A percentile compares a stretch with the other conserved stretches of the same genome.
Conservation (phyloP, 1,140 invertebrate genomes). For the Teleopsis dalmanni region DNA sequence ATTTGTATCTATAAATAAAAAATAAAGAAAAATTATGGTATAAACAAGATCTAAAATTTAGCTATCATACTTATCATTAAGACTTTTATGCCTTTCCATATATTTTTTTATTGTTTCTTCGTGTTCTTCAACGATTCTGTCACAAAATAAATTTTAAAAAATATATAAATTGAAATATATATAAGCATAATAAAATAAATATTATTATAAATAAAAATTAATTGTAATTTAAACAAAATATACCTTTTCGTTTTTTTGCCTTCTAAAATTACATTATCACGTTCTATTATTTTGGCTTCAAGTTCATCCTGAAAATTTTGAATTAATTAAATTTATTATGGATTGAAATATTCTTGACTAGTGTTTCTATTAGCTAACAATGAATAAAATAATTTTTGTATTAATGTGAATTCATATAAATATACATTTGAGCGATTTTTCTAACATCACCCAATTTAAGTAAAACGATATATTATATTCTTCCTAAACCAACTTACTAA, state of each 20-base stretch:
- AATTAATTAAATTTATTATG: conserved; percentile 2
- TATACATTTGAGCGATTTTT: no score
- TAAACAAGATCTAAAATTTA: background rate
- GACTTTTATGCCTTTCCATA: conserved; percentile 15
- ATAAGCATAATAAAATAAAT: background rate
- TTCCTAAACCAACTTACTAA: conserved; percentile 9
- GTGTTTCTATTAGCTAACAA: no score
- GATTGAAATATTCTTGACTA: background rate
- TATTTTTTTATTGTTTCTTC: conserved; percentile 22
- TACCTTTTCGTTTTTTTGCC: conserved; percentile 5
- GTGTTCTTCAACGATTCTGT: conserved; percentile 14
- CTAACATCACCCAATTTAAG: no score
- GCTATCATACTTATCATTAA: conserved; percentile 17
- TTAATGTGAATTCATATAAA: background rate
- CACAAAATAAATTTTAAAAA: no score
- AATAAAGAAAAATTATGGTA: background rate
- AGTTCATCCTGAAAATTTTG: conserved; percentile 17
- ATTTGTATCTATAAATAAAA: conserved; percentile 18
- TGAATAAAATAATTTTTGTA: no score
- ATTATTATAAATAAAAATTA: background rate
- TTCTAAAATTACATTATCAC: conserved; percentile 2
- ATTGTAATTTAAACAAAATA: background rate
- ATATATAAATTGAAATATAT: background rate
- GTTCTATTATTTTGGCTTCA: conserved; percentile 14
- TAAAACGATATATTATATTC: background rate